Evolutionary conservation across 23 tunicate species (phyloP).

Genomic region (Trididemnum clinides): DNA sequence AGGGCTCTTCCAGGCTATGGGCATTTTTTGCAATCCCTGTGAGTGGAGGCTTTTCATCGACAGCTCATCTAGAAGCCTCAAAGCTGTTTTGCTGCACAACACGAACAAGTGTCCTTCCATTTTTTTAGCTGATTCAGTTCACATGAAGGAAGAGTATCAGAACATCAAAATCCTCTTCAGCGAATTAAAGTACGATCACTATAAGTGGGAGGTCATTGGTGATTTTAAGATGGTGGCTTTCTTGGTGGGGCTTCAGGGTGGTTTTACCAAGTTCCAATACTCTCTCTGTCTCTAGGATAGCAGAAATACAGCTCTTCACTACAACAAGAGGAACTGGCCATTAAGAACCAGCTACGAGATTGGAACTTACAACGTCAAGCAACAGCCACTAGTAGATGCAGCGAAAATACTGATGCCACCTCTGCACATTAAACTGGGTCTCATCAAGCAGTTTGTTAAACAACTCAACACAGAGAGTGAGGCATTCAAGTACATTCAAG

Average conservation of each 20-base stretch:
- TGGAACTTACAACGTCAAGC: conserved; percentile 30
- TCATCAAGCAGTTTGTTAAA: conserved; percentile 45
- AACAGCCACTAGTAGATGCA: conserved; percentile 31
- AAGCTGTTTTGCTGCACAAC: conserved; percentile 50
- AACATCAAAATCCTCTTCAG: conserved; percentile 28
- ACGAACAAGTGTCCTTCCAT: conserved; percentile 49
- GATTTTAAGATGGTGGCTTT: conserved; percentile 43
- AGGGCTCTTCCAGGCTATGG: conserved; percentile 39
- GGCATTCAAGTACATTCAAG: conserved; percentile 42
- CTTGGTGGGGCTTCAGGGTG: conserved; percentile 32
- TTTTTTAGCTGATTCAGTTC: conserved; percentile 33
- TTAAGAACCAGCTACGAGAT: conserved; percentile 18
- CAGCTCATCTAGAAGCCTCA: conserved; percentile 45
- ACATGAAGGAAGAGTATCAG: conserved; percentile 39
- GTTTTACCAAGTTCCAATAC: conserved; percentile 24
- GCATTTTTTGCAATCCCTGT: conserved; percentile 29
- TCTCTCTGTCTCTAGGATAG: conserved; percentile 40
- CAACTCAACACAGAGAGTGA: conserved; percentile 28
- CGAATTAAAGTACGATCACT: conserved; percentile 35
- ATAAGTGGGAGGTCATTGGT: conserved; percentile 42
- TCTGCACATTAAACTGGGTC: conserved; percentile 35
- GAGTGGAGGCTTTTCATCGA: conserved; percentile 39
- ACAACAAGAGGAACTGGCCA: conserved; percentile 37
- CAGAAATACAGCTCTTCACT: conserved; percentile 37
- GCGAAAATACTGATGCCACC: conserved; percentile 36